Evolutionary conservation across 2,888 invertebrate species (phyloP), one percentile per base, ranked within the genome.

Genomic region (Machimus atricapillus): DNA sequence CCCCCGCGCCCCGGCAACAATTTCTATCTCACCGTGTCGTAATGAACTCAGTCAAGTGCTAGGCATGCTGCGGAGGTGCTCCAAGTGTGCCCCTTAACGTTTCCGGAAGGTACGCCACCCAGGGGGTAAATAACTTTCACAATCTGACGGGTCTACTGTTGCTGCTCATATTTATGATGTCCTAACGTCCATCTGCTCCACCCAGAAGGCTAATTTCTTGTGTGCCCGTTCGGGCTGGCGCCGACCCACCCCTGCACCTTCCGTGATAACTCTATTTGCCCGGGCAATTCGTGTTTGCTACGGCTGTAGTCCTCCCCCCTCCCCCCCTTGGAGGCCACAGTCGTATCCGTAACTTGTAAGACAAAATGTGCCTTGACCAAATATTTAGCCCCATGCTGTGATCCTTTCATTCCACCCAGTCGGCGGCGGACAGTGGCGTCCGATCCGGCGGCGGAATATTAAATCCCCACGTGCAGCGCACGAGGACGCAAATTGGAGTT

Each of bases 401-500:
- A 58, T 82, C 66, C 37, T 37, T 82, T 58, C 52, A 56, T 58
- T 40, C 37, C 66, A 2, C 19, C 37, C 82, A 3, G 66, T 79
- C 16, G 31, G 23, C 79, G 23, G 40, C 27, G 14, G 43, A 3
- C 31, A 3, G 1, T 3, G 31, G 31, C 16, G 56, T 81, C 19
- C 27, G 9, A 31, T 40, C 4, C 56, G 40, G 16, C 34, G 46
- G 37, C 27, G 31, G 74, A 46, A 74, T 74, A 74, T 73, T 73
- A 46, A 31, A 46, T 46, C 12, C 12, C 58, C 74, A 31, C 46
- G 66, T 46, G 19, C 37, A 23, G 52, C 19, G 0, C 58, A 34
- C 52, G 66, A 66, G 66, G 74, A 58, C 86, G 58, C 87, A 87
- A 88, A 87, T 88, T 87, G 88, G 79, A 81, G 37, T 87, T 74